Conservation (phyloP, 2,888 invertebrate genomes). For the Aleiodes alternator region DNA sequence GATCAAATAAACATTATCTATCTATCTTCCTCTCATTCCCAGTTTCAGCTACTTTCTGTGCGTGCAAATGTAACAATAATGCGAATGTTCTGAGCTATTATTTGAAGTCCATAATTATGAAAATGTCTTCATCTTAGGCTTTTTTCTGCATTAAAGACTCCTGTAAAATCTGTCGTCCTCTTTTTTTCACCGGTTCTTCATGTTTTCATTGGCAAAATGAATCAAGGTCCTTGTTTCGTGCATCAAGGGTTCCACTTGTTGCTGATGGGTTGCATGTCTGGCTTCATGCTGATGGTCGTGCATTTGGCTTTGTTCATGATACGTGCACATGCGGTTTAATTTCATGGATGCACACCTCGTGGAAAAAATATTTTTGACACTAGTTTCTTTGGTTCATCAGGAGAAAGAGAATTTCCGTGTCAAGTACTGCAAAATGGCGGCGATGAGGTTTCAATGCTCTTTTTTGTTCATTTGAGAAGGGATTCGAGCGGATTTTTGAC, state of each 20-base stretch:
- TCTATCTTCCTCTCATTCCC: too few relatives aligned
- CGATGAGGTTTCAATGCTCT: too few relatives aligned
- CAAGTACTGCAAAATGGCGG: too few relatives aligned
- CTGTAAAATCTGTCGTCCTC: too few relatives aligned
- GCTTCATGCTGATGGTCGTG: conserved; percentile 32
- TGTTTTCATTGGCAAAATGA: conserved; percentile 11
- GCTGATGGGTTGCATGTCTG: conserved; percentile 73
- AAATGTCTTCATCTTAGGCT: neutral
- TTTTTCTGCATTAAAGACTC: neutral
- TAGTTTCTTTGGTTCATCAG: neutral
- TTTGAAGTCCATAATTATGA: too few relatives aligned
- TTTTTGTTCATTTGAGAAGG: too few relatives aligned
- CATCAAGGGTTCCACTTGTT: conserved; percentile 71
- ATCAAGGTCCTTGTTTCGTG: conserved; percentile 58
- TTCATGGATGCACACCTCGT: conserved; percentile 32
- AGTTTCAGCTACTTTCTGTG: neutral
- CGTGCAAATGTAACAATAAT: conserved; percentile 9
- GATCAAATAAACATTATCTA: too few relatives aligned
- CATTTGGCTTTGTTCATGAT: conserved; percentile 41
- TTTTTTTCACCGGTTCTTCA: neutral
- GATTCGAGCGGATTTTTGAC: too few relatives aligned
- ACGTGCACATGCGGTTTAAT: conserved; percentile 34
- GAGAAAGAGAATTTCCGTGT: too few relatives aligned
- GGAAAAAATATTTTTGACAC: neutral
- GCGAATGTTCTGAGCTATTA: neutral